Percentiles rank a stretch among this genome's conserved stretches.
Evolutionary conservation across 2,888 invertebrate species (phyloP).

Genomic region (Dermolepida albohirtum): DNA sequence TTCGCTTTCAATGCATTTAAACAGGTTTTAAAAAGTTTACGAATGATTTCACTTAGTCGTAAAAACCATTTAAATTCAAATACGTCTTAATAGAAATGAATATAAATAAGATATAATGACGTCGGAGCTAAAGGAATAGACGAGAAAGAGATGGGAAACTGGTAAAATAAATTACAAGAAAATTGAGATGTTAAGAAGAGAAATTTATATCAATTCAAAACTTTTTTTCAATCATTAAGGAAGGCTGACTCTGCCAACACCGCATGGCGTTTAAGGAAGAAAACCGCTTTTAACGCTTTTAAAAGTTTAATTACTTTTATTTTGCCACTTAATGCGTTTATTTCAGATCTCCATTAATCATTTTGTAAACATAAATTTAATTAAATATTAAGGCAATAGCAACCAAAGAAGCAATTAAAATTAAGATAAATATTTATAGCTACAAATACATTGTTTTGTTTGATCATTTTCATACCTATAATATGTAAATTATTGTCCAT

Average conservation of each 20-base stretch:
- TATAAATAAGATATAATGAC: conserved; percentile 43
- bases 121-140: conserved; percentile 11
- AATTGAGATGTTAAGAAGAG: conserved; percentile 40
- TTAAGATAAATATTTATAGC: too few relatives aligned
- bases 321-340: conserved; percentile 7
- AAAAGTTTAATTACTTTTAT: conserved; percentile 34
- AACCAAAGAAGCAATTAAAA: too few relatives aligned
- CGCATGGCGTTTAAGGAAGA: not conserved
- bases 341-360: too few relatives aligned
- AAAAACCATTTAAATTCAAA: conserved; percentile 47
- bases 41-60: conserved; percentile 46
- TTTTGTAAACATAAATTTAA: too few relatives aligned
- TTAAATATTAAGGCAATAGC: too few relatives aligned
- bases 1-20: conserved; percentile 51
- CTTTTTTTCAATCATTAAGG: conserved; percentile 44
- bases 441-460: too few relatives aligned
- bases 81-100: conserved; percentile 44
- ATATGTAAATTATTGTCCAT: too few relatives aligned
- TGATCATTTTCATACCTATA: too few relatives aligned
- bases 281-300: conserved; percentile 31
- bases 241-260: conserved; percentile 37
- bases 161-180: conserved; percentile 42
- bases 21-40: conserved; percentile 51
- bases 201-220: conserved; percentile 42
- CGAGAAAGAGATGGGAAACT: conserved; percentile 8